These are phyloP conservation scores for Bungarus multicinctus DNA, from an alignment of 2,113 vertebrate genomes.

Conservation along the genomic window DNA sequence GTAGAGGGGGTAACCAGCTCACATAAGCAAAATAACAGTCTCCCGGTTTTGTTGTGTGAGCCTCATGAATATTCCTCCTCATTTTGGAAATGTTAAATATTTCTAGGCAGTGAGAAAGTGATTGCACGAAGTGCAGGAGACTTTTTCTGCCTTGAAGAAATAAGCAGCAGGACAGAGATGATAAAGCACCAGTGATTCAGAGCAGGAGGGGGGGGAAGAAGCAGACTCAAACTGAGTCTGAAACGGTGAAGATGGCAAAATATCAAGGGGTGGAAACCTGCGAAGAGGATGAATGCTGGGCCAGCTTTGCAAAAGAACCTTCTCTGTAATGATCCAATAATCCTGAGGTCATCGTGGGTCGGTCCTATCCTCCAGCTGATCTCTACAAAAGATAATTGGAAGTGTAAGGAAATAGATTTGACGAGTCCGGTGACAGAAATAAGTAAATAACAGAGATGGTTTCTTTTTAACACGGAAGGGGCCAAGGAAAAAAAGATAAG, in stretches of 20 bases:
- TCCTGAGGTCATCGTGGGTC: conserved; percentile 33
- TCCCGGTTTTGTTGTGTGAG: not conserved
- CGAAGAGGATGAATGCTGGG: not conserved
- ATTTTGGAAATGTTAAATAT: not conserved
- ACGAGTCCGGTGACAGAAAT: conserved; percentile 26
- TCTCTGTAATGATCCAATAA: conserved; percentile 37
- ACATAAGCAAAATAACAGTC: not conserved
- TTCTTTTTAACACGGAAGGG: conserved; percentile 19
- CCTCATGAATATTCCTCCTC: not conserved
- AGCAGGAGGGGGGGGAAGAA: too few relatives aligned
- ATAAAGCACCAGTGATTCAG: not conserved
- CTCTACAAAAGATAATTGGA: conserved; percentile 23
- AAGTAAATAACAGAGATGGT: conserved; percentile 31
- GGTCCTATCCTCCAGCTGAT: conserved; percentile 3
- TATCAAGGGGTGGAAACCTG: not conserved
- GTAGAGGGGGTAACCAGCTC: not conserved
- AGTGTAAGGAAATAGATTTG: conserved; percentile 38
- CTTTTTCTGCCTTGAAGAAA: not conserved
- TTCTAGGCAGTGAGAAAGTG: not conserved
- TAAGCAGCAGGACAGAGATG: not conserved
- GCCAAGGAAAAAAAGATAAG: not conserved
- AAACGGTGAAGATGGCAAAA: not conserved
- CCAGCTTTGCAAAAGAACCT: conserved; percentile 17
- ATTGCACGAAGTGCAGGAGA: not conserved
- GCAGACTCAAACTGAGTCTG: too few relatives aligned